Base-by-base conservation (phyloP, 2,113 vertebrate genomes). In the Tachycineta bicolor region DNA sequence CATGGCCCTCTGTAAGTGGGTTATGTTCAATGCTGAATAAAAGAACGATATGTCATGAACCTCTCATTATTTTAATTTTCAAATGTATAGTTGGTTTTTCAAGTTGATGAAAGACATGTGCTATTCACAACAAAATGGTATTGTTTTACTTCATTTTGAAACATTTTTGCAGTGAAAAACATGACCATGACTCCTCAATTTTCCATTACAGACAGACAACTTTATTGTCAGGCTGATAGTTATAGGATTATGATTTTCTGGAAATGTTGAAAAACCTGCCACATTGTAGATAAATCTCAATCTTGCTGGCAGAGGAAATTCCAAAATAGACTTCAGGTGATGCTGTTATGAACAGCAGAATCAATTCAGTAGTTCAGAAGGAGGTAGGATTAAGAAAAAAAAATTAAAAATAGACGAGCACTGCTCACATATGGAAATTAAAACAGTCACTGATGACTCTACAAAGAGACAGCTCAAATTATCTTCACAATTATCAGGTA, bases 391-490 rank as follows among this genome's bases (percentile, higher is more conserved):
- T 73, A 84, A 39, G 63, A 7, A 62, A 89, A 89, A 89, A 75
- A 93, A 80, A 96, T 71, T 84, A 87, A 95, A 79, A 95, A 94
- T 46, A 88, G 70, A 79, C 53, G 16, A 94, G 88, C 49, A 87
- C 80, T 62, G 74, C 89, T 96, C 97, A 90, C 39, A 64, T 94
- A 98, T 97, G 96, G 96, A 98, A 98, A 98, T 98, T 95, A 97
- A 98, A 98, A 90, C 83, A 95, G 89, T 92, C 94, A 81, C 96
- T 96, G 97, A 96, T 97, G 95, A 95, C 77, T 98, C 87, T 93
- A 96, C 96, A 96, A 96, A 94, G 95, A 96, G 97, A 96, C 93
- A 95, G 95, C 96, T 98, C 96, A 97, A 98, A 98, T 98, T 97
- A 97, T 92, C 92, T 89, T 97, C 86, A 86, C 94, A 96, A 82